Percentiles rank a stretch among this genome's conserved stretches.
These are phyloP conservation scores for Dasypogon diadema DNA, from an alignment of 2,888 invertebrate species.

Conservation along the genomic window DNA sequence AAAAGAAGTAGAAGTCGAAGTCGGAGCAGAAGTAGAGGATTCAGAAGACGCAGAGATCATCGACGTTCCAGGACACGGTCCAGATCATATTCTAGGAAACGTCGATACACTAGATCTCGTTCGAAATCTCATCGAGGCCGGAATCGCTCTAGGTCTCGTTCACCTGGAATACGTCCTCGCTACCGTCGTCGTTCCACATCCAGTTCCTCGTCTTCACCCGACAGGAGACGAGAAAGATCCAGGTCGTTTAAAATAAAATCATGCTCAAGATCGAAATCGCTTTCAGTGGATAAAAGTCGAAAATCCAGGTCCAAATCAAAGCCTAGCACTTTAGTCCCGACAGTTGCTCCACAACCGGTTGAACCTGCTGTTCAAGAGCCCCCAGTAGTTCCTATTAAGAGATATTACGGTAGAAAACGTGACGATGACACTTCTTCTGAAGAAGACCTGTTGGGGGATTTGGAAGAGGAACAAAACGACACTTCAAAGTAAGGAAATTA, in stretches of 20 bases:
- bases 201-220: conserved; percentile 58
- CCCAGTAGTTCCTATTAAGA: conserved; percentile 67
- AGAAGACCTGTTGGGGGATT: conserved; percentile 62
- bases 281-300: conserved; percentile 55
- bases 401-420: conserved; percentile 73
- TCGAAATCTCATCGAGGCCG: conserved; percentile 63
- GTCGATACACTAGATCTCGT: conserved; percentile 47
- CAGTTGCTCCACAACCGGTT: not conserved
- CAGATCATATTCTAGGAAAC: conserved; percentile 11
- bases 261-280: conserved; percentile 55
- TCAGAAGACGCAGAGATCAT: conserved; percentile 56
- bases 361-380: conserved; percentile 5
- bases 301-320: conserved; percentile 62
- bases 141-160: conserved; percentile 56
- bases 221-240: conserved; percentile 55
- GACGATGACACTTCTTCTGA: conserved; percentile 71
- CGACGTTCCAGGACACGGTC: conserved; percentile 43
- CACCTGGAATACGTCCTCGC: conserved; percentile 61
- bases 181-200: conserved; percentile 60
- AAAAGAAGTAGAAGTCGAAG: conserved; percentile 56
- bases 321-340: conserved; percentile 53
- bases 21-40: conserved; percentile 59
- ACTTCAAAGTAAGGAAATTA: conserved; percentile 60
- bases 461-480: conserved; percentile 61
- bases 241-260: conserved; percentile 11